Evolutionary conservation across 2,113 vertebrate species (phyloP).

Genomic region (Heterotilapia buettikoferi): DNA sequence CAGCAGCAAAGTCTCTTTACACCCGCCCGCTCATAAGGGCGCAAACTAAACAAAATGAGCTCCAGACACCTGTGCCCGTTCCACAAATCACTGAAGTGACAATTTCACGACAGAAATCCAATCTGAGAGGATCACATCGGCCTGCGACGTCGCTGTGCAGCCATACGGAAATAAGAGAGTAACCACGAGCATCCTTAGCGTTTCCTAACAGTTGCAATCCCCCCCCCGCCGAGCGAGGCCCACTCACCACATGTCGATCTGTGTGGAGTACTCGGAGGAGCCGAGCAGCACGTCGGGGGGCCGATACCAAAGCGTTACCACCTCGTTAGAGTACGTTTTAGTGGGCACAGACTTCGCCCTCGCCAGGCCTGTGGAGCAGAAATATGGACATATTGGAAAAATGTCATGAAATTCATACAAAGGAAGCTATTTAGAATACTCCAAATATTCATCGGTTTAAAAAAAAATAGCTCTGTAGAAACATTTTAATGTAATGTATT

Average conservation of each 20-base stretch:
- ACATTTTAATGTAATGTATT: background rate
- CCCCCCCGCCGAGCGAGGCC: background rate
- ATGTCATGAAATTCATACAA: background rate
- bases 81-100: background rate
- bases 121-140: background rate
- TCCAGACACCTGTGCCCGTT: background rate
- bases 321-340: conserved; percentile 95
- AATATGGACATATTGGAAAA: background rate
- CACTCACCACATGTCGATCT: conserved; percentile 96
- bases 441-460: background rate
- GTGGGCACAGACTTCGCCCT: conserved; percentile 95
- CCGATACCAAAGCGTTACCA: conserved; percentile 94
- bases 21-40: too few species aligned
- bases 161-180: background rate
- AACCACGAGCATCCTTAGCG: background rate
- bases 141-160: background rate
- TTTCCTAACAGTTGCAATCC: conserved; percentile 5
- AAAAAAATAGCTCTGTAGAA: background rate
- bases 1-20: background rate
- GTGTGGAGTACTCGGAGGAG: conserved; percentile 94
- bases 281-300: conserved; percentile 94
- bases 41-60: background rate
- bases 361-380: conserved; percentile 77
- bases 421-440: background rate
- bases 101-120: background rate